Percentiles rank a stretch among this genome's conserved stretches.
phyloP scores from a whole-genome alignment of 1,140 invertebrate species.

The Acromyrmex heyeri region DNA sequence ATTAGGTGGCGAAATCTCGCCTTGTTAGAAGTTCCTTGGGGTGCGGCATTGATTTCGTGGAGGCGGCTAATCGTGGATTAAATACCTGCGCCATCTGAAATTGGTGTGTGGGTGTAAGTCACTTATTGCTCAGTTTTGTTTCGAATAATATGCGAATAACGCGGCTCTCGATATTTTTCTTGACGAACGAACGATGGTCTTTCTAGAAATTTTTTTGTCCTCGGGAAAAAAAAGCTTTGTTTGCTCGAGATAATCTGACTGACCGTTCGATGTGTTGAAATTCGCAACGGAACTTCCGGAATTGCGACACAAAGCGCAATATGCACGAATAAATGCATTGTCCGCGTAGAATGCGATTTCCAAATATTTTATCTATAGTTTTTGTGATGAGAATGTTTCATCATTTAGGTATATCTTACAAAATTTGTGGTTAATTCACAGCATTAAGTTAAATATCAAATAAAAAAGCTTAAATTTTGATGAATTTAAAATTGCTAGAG shows the following conservation, averaged over 20 bases:
- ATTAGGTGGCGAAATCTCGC: slow-evolving; percentile 63
- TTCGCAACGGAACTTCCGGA: slow-evolving; percentile 5
- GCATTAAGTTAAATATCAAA: background rate
- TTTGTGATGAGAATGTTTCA: slow-evolving; percentile 23
- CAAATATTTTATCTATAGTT: background rate
- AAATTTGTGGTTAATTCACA: slow-evolving; percentile 3
- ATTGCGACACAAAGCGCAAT: slow-evolving; percentile 28
- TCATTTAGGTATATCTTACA: background rate
- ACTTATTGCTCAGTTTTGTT: slow-evolving; percentile 43
- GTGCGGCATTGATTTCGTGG: slow-evolving; percentile 68
- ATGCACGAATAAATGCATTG: slow-evolving; percentile 14
- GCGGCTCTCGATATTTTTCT: background rate
- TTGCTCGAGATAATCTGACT: background rate
- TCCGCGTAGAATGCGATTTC: slow-evolving; percentile 27
- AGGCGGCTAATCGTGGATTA: slow-evolving; percentile 67
- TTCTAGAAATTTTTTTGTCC: slow-evolving; percentile 6
- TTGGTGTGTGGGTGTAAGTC: slow-evolving; percentile 68
- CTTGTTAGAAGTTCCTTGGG: slow-evolving; percentile 58
- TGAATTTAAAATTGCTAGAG: background rate
- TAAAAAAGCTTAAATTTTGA: background rate
- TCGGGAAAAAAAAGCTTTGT: background rate
- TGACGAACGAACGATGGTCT: background rate
- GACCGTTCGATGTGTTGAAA: background rate
- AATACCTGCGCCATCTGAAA: slow-evolving; percentile 57
- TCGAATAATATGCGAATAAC: slow-evolving; percentile 7